phyloP scores from a whole-genome alignment of 2,797 vertebrate genomes.

The Aulostomus chinensis region DNA sequence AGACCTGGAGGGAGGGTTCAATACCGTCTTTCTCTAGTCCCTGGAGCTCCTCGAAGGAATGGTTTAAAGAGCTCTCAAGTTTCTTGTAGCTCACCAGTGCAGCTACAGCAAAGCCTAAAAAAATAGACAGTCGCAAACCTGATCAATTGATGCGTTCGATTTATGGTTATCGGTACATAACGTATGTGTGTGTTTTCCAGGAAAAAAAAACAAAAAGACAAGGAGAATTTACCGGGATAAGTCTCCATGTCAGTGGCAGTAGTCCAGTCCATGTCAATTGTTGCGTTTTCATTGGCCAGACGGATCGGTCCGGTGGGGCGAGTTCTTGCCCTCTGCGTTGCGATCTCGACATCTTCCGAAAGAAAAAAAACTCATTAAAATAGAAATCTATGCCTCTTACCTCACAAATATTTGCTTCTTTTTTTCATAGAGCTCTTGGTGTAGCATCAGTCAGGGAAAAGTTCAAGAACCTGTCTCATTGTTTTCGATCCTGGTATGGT shows the following conservation, averaged over 20 bases:
- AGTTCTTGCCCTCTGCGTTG: slow-evolving; percentile 46
- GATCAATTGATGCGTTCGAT: no score
- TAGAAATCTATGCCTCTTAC: not conserved
- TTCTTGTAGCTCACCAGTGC: slow-evolving; percentile 70
- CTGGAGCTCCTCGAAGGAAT: slow-evolving; percentile 48
- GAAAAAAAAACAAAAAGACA: not conserved
- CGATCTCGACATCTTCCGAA: slow-evolving; percentile 63
- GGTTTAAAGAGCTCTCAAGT: slow-evolving; percentile 41
- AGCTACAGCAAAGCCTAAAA: slow-evolving; percentile 65
- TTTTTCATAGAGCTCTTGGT: not conserved
- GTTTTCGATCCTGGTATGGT: slow-evolving; percentile 41
- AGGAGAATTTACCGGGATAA: slow-evolving; percentile 74
- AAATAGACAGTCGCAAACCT: not conserved
- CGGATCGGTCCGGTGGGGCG: slow-evolving; percentile 64
- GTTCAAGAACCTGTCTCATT: slow-evolving; percentile 50
- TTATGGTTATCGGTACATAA: no score
- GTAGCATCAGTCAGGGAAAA: not conserved
- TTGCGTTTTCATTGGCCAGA: slow-evolving; percentile 56
- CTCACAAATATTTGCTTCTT: not conserved
- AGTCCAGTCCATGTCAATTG: slow-evolving; percentile 72
- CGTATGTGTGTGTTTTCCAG: no score
- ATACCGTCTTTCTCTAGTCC: slow-evolving; percentile 1
- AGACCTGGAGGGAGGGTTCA: slow-evolving; percentile 35
- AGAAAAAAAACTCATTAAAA: not conserved
- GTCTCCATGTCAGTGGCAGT: slow-evolving; percentile 58